A percentile compares a stretch with the other conserved stretches of the same genome.
phyloP scores from a whole-genome alignment of 2,888 invertebrate genomes.

The Ptilodon capucinus region DNA sequence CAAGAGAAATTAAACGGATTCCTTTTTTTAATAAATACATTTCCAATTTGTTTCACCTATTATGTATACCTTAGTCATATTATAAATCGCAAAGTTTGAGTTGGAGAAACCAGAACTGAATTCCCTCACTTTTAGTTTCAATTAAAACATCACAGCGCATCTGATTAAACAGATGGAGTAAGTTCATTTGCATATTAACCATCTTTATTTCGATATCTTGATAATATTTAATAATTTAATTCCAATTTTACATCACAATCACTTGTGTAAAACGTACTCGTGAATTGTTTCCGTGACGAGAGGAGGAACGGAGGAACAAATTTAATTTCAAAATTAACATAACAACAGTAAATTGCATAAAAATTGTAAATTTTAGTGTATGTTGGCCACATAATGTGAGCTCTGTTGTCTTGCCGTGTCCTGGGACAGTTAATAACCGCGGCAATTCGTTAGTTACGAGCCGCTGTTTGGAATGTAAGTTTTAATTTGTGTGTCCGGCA shows the following conservation, averaged over 20 bases:
- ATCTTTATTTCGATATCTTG: background rate
- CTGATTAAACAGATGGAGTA: no score
- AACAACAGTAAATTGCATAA: constrained; percentile 17
- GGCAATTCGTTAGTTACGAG: constrained; percentile 32
- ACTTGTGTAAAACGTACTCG: no score
- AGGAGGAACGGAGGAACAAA: constrained; percentile 11
- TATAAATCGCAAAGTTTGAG: no score
- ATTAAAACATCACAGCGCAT: background rate
- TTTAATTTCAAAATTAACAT: constrained; percentile 30
- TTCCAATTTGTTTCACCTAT: no score
- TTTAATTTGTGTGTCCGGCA: constrained; percentile 40
- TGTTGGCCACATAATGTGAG: constrained; percentile 13
- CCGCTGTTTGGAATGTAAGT: constrained; percentile 24
- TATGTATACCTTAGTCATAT: no score
- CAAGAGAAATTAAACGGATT: no score
- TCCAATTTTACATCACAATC: background rate
- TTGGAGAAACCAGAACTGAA: no score
- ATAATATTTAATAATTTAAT: background rate
- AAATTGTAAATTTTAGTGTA: constrained; percentile 27
- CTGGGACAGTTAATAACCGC: constrained; percentile 34
- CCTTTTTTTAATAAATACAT: no score
- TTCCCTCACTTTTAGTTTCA: no score
- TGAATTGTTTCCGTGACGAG: background rate
- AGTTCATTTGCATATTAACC: background rate
- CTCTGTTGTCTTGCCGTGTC: constrained; percentile 22